These are phyloP conservation scores for Pyrrhosoma nymphula DNA, from an alignment of 2,888 invertebrate species.

Conservation along the genomic window DNA sequence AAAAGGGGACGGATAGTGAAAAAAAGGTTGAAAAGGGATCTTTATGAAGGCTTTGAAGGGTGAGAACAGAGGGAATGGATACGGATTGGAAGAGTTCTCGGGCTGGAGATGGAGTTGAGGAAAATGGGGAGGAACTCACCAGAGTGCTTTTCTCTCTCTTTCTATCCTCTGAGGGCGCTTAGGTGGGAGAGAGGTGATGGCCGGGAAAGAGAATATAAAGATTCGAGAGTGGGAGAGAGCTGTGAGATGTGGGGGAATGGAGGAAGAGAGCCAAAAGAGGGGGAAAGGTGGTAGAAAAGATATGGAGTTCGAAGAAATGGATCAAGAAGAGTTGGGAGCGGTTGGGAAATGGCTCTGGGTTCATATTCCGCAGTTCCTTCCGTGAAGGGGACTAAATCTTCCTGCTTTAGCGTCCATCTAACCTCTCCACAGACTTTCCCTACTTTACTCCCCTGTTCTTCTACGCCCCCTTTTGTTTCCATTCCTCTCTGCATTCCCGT, in stretches of 20 bases:
- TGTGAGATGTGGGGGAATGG: neutral
- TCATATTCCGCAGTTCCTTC: constrained; percentile 34
- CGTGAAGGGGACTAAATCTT: neutral
- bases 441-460: neutral
- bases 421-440: neutral
- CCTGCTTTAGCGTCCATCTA: neutral
- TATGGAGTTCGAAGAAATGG: neutral
- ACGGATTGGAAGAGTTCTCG: constrained; percentile 6
- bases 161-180: neutral
- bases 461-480: neutral
- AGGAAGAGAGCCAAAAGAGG: neutral
- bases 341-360: neutral
- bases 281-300: neutral
- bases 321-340: neutral
- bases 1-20: neutral
- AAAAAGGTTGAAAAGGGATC: neutral
- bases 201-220: neutral
- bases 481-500: neutral
- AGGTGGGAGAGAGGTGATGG: neutral
- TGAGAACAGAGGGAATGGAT: constrained; percentile 35
- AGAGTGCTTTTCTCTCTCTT: neutral
- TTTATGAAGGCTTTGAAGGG: neutral
- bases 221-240: neutral
- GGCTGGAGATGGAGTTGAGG: neutral
- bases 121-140: neutral